Base-by-base conservation (phyloP, 2,113 vertebrate genomes). In the Anthoscopus minutus region DNA sequence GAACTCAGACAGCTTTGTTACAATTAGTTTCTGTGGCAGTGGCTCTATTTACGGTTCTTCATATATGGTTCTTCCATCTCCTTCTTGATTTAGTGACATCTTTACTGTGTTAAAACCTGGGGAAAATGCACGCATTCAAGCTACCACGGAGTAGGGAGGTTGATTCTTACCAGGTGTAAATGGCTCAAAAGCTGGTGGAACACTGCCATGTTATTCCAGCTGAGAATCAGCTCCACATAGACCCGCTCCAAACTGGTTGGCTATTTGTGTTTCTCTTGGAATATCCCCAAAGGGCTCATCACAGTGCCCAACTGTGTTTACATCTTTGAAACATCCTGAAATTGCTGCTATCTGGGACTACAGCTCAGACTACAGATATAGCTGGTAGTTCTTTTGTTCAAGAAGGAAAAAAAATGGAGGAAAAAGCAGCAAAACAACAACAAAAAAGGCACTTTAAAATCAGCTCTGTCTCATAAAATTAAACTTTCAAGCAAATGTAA, bases 401-500 rank as follows among this genome's bases (percentile, higher is more conserved):
- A 56, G 64, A 11, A 53, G 67, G 35, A 70, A 38, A 42, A 81
- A 62, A 5, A 4, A 8, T 2, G 3, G 9, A 8, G 16, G 0
- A 2, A 2, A 54, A 57, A 24, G 25, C 53, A 61, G 9, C 37
- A 45, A 89, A 87, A 82, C 33, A 91, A 56, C 53, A 54, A 40
- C 12, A 44, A 61, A 48, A 91, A 25, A 35, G 8, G 7, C 77
- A 84, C 87, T 96, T 95, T 72, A 64, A 93, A 93, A 95, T 86
- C 79, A 61, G 86, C 92, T 96, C 79, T 77, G 72, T 88, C 70
- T 92, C 95, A 85, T 92, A 94, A 96, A 96, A 96, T 80, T 93
- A 96, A 95, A 96, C 89, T 96, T 97, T 78, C 70, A 77, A 94
- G 81, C 35, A 79, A 95, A 95, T 74, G 91, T 77, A 79, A 96